Evolutionary conservation across 2,113 vertebrate species (phyloP).

Genomic region (Proteles cristata): DNA sequence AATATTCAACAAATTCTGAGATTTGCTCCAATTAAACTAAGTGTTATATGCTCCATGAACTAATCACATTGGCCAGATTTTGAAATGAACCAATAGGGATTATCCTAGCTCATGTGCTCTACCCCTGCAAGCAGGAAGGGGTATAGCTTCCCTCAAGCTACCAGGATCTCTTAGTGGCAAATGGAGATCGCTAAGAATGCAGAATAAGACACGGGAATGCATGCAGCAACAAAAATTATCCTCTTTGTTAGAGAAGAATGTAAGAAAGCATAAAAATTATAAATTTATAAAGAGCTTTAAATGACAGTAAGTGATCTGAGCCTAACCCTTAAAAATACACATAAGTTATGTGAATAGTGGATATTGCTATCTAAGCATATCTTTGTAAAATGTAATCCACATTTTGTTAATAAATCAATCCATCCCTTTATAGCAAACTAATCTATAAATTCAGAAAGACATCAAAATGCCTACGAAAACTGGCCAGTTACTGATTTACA

Average conservation of each 20-base stretch:
- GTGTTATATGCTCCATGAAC: neutral
- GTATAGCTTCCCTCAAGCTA: neutral
- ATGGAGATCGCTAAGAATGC: neutral
- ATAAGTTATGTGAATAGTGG: neutral
- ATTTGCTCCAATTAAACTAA: neutral
- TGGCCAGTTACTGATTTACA: neutral
- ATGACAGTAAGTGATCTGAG: neutral
- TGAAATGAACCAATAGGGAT: neutral
- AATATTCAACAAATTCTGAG: neutral
- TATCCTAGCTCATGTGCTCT: neutral
- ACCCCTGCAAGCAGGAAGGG: neutral
- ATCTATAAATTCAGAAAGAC: neutral
- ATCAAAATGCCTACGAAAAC: neutral
- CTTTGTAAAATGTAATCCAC: neutral
- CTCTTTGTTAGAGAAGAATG: neutral
- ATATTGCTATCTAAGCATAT: neutral
- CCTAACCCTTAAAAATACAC: neutral
- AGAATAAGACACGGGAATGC: neutral
- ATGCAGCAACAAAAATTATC: neutral
- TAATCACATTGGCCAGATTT: neutral
- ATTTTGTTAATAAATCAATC: neutral
- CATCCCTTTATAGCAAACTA: neutral
- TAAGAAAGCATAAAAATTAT: neutral
- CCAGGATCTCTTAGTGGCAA: neutral
- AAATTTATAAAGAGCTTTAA: neutral